Percentiles rank a stretch among this genome's conserved stretches.
phyloP scores from a whole-genome alignment of 2,113 vertebrate species.

The Cavia aperea region DNA sequence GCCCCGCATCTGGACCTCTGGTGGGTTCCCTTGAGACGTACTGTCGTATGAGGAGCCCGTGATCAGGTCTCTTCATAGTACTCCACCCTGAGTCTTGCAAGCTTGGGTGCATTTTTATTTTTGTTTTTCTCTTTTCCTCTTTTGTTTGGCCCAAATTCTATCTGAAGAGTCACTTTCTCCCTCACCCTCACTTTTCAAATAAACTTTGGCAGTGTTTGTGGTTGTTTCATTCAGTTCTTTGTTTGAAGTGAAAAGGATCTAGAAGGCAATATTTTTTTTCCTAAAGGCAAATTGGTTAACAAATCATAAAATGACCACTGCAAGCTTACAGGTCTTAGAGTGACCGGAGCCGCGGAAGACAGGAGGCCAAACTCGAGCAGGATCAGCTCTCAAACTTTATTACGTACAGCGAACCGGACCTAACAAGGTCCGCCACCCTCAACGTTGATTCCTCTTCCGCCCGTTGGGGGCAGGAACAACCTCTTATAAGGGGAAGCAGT shows the following conservation, averaged over 20 bases:
- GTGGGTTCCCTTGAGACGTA: not conserved
- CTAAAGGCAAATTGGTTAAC: too few species aligned
- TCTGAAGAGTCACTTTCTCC: not conserved
- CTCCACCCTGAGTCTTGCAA: not conserved
- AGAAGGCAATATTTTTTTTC: not conserved
- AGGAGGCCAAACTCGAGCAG: too few species aligned
- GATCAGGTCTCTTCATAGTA: not conserved
- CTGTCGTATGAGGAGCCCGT: not conserved
- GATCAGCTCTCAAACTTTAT: too few species aligned
- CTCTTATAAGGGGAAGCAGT: too few species aligned
- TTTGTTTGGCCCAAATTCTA: not conserved
- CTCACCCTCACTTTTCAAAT: not conserved
- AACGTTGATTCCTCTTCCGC: too few species aligned
- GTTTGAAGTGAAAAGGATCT: not conserved
- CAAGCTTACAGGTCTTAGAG: not conserved
- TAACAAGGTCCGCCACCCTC: too few species aligned
- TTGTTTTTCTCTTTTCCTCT: not conserved
- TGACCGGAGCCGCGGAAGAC: not conserved
- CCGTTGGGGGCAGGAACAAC: too few species aligned
- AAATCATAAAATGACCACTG: not conserved
- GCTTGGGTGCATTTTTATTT: not conserved
- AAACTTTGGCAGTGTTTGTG: not conserved
- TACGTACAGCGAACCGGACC: too few species aligned
- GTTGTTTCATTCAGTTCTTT: not conserved
- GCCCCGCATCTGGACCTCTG: not conserved